Evolutionary conservation across 1,140 invertebrate species (phyloP).

Genomic region (Drosophila trapezifrons): DNA sequence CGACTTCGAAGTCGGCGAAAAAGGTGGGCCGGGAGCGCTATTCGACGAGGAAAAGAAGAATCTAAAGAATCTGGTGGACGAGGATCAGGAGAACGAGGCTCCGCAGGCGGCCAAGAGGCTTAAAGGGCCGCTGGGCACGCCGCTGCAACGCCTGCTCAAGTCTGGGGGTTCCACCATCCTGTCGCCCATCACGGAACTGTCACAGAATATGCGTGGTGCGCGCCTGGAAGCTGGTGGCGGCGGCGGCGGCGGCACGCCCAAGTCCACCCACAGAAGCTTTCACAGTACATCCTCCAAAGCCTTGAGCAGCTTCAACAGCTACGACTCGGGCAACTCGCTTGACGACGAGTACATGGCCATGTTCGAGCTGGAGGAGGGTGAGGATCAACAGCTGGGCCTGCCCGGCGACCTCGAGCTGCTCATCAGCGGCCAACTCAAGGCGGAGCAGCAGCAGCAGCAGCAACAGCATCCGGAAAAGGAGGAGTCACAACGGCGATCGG

Average conservation of each 20-base stretch:
- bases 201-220: slow-evolving; percentile 48
- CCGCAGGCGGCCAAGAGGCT: slow-evolving; percentile 28
- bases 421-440: slow-evolving; percentile 58
- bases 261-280: slow-evolving; percentile 60
- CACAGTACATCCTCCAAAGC: slow-evolving; percentile 80
- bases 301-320: slow-evolving; percentile 77
- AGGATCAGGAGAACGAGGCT: not conserved
- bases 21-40: not conserved
- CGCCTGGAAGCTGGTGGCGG: slow-evolving; percentile 20
- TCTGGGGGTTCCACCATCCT: slow-evolving; percentile 24
- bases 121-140: slow-evolving; percentile 31
- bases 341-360: slow-evolving; percentile 89
- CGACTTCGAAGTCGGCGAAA: slow-evolving; percentile 12
- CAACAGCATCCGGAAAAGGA: slow-evolving; percentile 19
- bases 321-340: slow-evolving; percentile 85
- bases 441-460: slow-evolving; percentile 33
- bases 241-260: slow-evolving; percentile 51
- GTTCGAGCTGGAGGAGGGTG: slow-evolving; percentile 85
- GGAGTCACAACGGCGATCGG: slow-evolving; percentile 25
- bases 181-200: slow-evolving; percentile 66
- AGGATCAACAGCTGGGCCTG: slow-evolving; percentile 40
- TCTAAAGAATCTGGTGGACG: not conserved
- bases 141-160: slow-evolving; percentile 59
- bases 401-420: slow-evolving; percentile 80
- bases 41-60: not conserved